Percentiles rank a stretch among this genome's conserved stretches.
These are phyloP conservation scores for Sialia sialis DNA, from an alignment of 2,113 vertebrate species.

Conservation along the genomic window DNA sequence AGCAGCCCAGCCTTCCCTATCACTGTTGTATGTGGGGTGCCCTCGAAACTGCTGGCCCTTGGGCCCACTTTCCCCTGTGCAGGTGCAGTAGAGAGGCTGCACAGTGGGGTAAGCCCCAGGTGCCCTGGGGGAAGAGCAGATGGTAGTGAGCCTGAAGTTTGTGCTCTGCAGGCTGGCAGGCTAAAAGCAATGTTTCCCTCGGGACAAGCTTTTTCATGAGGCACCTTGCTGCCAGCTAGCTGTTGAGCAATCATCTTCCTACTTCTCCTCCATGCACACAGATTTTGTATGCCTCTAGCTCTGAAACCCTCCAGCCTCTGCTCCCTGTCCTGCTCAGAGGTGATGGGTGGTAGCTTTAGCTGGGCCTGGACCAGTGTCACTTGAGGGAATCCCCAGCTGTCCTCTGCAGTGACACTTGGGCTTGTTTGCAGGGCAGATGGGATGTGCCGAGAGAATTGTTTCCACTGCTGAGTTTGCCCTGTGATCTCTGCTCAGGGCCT, in stretches of 20 bases:
- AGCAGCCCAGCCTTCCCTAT: not conserved
- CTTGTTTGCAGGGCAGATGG: not conserved
- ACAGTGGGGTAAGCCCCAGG: not conserved
- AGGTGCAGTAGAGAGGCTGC: not conserved
- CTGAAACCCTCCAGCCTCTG: not conserved
- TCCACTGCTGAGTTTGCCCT: not conserved
- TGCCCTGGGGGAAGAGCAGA: not conserved
- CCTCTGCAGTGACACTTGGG: not conserved
- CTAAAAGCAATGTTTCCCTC: not conserved
- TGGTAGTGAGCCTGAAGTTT: not conserved
- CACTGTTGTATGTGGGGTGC: not conserved
- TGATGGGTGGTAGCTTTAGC: not conserved
- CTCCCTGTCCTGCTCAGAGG: not conserved
- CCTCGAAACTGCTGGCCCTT: not conserved
- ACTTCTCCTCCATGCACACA: not conserved
- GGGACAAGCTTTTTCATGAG: not conserved
- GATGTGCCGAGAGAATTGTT: not conserved
- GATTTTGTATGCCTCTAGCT: not conserved
- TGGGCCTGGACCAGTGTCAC: not conserved
- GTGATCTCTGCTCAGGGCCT: not conserved
- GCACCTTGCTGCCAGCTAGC: not conserved
- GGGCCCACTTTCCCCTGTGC: not conserved
- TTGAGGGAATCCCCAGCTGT: not conserved
- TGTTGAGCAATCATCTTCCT: constrained; percentile 24
- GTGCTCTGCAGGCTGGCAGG: not conserved